A percentile compares a stretch with the other conserved stretches of the same genome.
phyloP scores from a whole-genome alignment of 2,888 invertebrate species.

The Cheilosia impressa region DNA sequence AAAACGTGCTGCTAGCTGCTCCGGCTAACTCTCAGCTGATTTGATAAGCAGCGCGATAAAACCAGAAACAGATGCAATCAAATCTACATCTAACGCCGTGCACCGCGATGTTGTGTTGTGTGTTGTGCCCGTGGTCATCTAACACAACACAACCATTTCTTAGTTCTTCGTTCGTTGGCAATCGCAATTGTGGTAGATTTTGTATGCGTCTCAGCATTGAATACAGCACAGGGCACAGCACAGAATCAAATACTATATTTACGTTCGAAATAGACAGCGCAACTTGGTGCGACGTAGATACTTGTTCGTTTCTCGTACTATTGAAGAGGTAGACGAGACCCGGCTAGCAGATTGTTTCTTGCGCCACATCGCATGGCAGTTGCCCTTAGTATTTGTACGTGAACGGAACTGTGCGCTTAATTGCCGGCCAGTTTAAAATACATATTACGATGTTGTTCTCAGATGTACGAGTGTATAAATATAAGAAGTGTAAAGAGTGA shows the following conservation, averaged over 20 bases:
- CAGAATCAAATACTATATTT: conserved; percentile 36
- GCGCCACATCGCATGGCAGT: conserved; percentile 40
- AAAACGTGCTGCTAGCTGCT: conserved; percentile 43
- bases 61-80: conserved; percentile 12
- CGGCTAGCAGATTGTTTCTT: conserved; percentile 34
- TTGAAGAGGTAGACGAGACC: conserved; percentile 16
- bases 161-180: conserved; percentile 25
- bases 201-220: not conserved
- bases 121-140: conserved; percentile 3
- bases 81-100: conserved; percentile 19
- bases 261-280: conserved; percentile 35
- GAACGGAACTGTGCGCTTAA: conserved; percentile 21
- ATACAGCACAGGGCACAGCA: not conserved
- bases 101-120: not conserved
- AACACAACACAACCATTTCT: conserved; percentile 48
- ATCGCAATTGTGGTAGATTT: not conserved
- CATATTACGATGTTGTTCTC: not conserved
- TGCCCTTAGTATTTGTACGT: conserved; percentile 63
- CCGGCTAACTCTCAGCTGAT: conserved; percentile 13
- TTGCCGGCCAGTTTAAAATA: conserved; percentile 16
- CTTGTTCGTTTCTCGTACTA: conserved; percentile 12
- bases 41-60: conserved; percentile 37
- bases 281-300: conserved; percentile 26
- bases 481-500: not conserved
- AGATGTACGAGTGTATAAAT: not conserved